Base-by-base conservation (phyloP, 2,797 vertebrate genomes). In the Enteromius radiatus region DNA sequence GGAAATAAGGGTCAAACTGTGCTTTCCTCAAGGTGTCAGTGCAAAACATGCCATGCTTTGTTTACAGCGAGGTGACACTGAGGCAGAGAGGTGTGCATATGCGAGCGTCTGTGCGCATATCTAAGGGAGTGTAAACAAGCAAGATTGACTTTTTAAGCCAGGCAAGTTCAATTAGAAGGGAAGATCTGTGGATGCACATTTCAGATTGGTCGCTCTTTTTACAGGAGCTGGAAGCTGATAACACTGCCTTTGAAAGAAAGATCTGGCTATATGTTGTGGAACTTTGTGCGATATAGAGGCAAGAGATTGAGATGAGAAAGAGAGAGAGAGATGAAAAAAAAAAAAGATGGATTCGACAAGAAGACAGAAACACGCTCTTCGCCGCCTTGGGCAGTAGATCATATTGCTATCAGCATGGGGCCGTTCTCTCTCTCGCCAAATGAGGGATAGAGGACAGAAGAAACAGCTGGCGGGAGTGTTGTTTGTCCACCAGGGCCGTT, bases 381-480 rank as follows among this genome's bases (percentile, higher is more conserved):
- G 87, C 85, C 54, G 77, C 87, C 84, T 88, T 63, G 2, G 4
- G 86, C 88, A 65, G 89, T 92, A 90, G 87, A 93, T 93, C 89
- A 93, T 83, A 73, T 86, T 89, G 91, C 90, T 90, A 89, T 78
- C 85, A 83, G 80, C 28, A 52, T 49, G 75, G 69, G 49, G 87
- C 80, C 78, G 74, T 83, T 87, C 88, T 67, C 56, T 85, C 87
- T 88, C 87, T 90, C 85, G 69, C 88, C 41, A 67, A 76, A 73
- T 83, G 80, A 88, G 33, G 52, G 38, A 84, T 81, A 77, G 83
- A 85, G 78, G 82, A 81, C 74, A 83, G 52, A 69, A 61, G 36
- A 89, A 93, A 92, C 91, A 92, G 91, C 90, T 92, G 92, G 93
- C 89, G 49, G 69, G 89, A 87, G 89, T 86, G 61, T 86, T 83